Conservation (phyloP, 2,888 invertebrate genomes). For the Drosophila crucigera region DNA sequence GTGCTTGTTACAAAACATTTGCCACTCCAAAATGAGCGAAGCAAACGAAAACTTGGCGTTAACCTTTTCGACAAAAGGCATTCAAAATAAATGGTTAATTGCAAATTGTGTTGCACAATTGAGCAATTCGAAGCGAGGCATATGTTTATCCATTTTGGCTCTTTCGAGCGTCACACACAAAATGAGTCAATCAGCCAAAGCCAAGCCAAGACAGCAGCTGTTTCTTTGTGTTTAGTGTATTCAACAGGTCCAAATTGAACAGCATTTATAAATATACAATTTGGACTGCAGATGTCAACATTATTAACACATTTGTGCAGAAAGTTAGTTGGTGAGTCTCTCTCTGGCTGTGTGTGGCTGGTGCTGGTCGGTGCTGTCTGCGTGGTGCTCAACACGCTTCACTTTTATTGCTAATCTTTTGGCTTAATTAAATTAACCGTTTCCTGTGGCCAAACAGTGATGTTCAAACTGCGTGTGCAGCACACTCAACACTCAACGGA, state of each 20-base stretch:
- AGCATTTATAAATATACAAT: neutral
- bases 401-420: slow-evolving; percentile 68
- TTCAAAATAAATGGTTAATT: slow-evolving; percentile 50
- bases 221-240: neutral
- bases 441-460: slow-evolving; percentile 59
- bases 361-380: too few species aligned
- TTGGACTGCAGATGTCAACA: slow-evolving; percentile 3
- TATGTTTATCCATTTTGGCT: slow-evolving; percentile 9
- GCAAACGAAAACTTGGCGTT: slow-evolving; percentile 20
- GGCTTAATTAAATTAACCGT: slow-evolving; percentile 76
- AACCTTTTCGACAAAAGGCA: slow-evolving; percentile 50
- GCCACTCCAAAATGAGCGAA: slow-evolving; percentile 27
- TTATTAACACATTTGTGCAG: slow-evolving; percentile 26
- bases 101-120: slow-evolving; percentile 57
- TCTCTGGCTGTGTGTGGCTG: slow-evolving; percentile 11
- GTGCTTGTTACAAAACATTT: slow-evolving; percentile 44
- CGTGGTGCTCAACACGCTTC: slow-evolving; percentile 25
- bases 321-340: slow-evolving; percentile 13
- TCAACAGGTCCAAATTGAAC: neutral
- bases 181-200: slow-evolving; percentile 17
- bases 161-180: neutral
- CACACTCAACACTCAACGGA: slow-evolving; percentile 54
- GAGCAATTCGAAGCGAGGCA: slow-evolving; percentile 47
- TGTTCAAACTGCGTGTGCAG: slow-evolving; percentile 35
- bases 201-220: neutral